Percentiles rank a stretch among this genome's conserved stretches.
phyloP scores from a whole-genome alignment of 1,140 invertebrate genomes.

The Drosophila eugracilis region DNA sequence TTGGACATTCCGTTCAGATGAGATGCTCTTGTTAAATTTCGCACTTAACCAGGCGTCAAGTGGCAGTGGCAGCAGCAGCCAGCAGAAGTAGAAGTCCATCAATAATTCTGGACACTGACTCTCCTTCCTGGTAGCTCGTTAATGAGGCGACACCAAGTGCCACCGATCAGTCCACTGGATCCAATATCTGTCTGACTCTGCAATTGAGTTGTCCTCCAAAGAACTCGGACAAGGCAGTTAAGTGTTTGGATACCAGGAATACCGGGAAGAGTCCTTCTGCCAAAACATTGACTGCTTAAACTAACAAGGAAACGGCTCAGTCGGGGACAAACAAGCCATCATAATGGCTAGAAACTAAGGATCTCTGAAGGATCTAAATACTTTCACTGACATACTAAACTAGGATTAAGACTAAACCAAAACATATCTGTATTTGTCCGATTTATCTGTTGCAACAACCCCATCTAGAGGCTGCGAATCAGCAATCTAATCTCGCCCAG shows the following conservation, averaged over 20 bases:
- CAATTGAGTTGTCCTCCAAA: constrained; percentile 16
- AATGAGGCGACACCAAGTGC: constrained; percentile 68
- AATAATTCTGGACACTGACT: background rate
- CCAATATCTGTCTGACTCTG: constrained; percentile 4
- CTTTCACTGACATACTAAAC: too few species aligned
- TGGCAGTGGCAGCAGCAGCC: constrained; percentile 43
- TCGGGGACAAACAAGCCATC: background rate
- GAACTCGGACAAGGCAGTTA: constrained; percentile 6
- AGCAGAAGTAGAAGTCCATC: too few species aligned
- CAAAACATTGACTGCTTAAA: constrained; percentile 25
- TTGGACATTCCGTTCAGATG: constrained; percentile 19
- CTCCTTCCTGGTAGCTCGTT: constrained; percentile 63
- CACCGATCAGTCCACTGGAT: constrained; percentile 18
- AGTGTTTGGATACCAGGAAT: constrained; percentile 35
- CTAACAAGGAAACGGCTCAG: constrained; percentile 12
- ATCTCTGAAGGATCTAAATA: too few species aligned
- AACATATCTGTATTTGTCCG: too few species aligned
- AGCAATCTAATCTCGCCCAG: background rate
- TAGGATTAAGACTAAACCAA: too few species aligned
- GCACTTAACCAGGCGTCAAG: constrained; percentile 77
- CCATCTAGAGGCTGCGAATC: background rate
- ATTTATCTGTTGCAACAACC: background rate
- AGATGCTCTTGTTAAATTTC: constrained; percentile 60
- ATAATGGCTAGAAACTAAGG: too few species aligned
- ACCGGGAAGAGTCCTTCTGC: constrained; percentile 1